Base-by-base conservation (phyloP, 2,888 invertebrate species). In the Trimorus sp. region DNA sequence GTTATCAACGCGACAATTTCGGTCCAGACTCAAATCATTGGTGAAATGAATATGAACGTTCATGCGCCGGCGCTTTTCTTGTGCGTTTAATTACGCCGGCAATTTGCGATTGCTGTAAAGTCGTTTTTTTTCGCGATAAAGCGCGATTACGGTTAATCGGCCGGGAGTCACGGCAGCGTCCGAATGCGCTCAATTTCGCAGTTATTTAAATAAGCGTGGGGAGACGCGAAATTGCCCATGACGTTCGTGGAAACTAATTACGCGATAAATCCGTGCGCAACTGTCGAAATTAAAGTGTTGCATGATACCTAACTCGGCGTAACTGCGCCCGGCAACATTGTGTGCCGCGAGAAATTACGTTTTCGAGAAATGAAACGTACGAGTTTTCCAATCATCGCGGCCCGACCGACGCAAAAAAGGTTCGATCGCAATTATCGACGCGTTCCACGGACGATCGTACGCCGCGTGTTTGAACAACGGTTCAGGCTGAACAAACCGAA, bases 201-300 rank as follows among this genome's bases (percentile, higher is more conserved):
- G 65, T 80, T 59, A 80, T 80, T 80, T 73, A 66, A 80, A 80
- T 80, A 75, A 80, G 70, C 58, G 59, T 65, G 53, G 42, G 40
- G 68, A 26, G 53, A 65, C 53, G 58, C 42, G 65, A 71, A 78
- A 73, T 79, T 73, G 56, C 58, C 11, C 65, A 54, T 71, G 45
- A 80, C 66, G 45, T 80, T 80, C 80, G 75, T 16, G 45, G 80
- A 80, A 79, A 66, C 45, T 75, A 66, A 80, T 80, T 80, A 80
- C 62, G 71, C 75, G 71, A 80, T 76, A 80, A 75, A 80, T 80
- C 71, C 26, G 79, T 66, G 65, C 65, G 51, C 60, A 75, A 80
- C 49, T 75, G 75, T 80, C 71, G 66, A 80, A 71, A 80, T 75
- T 74, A 79, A 79, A 75, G 70, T 65, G 53, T 75, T 60, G 75